phyloP scores from a whole-genome alignment of 2,888 invertebrate species.

The Scrobipalpa atriplicella region DNA sequence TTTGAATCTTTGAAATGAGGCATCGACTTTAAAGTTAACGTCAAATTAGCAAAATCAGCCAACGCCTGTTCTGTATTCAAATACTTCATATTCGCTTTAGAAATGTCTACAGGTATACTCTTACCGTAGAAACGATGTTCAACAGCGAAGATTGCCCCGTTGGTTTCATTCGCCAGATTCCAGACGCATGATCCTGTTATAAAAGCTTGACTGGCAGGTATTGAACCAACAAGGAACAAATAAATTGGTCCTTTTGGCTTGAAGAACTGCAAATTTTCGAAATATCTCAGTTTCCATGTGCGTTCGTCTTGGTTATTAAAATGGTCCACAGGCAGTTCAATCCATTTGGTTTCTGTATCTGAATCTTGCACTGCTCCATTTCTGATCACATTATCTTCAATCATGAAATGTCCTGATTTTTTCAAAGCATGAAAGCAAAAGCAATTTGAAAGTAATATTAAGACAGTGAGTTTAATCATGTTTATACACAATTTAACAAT shows the following conservation, averaged over 20 bases:
- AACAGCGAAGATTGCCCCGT: constrained; percentile 25
- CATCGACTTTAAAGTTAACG: constrained; percentile 30
- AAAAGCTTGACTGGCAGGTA: too few relatives aligned
- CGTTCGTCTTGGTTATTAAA: constrained; percentile 22
- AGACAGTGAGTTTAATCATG: too few relatives aligned
- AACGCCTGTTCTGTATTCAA: constrained; percentile 20
- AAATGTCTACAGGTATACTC: constrained; percentile 13
- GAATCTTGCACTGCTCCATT: too few relatives aligned
- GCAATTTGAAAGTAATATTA: too few relatives aligned
- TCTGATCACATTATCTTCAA: too few relatives aligned
- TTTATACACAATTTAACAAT: too few relatives aligned
- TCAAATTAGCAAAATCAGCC: constrained; percentile 25
- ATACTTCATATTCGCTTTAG: constrained; percentile 16
- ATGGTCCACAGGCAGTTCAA: constrained; percentile 24
- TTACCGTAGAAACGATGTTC: constrained; percentile 32
- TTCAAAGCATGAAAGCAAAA: too few relatives aligned
- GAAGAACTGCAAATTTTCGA: constrained; percentile 16
- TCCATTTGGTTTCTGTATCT: not conserved
- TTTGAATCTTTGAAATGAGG: constrained; percentile 31
- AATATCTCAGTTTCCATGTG: constrained; percentile 33
- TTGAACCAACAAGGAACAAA: constrained; percentile 24
- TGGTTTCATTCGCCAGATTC: constrained; percentile 23
- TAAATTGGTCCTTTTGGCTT: constrained; percentile 26
- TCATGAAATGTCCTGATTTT: too few relatives aligned
- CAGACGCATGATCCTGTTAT: not conserved